A percentile compares a stretch with the other conserved stretches of the same genome.
Evolutionary conservation across 2,797 vertebrate genomes (phyloP).

Genomic region (Muscicapa striata): DNA sequence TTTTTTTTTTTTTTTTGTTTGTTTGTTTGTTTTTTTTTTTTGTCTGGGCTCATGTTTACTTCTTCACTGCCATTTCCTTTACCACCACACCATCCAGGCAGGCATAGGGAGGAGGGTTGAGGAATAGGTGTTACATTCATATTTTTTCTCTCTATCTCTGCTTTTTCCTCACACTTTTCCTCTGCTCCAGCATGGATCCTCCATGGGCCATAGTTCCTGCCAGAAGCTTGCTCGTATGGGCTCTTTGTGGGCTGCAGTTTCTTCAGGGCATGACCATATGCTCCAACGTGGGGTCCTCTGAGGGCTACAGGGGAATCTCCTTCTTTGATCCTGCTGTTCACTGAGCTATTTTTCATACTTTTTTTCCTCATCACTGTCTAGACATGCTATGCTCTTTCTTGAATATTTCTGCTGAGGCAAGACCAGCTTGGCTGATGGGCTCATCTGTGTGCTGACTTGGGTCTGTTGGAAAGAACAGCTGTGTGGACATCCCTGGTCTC

Average conservation of each 20-base stretch:
- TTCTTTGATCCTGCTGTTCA: not conserved
- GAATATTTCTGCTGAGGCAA: not conserved
- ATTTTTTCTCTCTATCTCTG: not conserved
- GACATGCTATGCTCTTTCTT: not conserved
- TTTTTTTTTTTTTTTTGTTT: not conserved
- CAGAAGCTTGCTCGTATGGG: not conserved
- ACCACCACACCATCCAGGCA: not conserved
- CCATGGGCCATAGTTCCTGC: not conserved
- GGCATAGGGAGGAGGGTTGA: not conserved
- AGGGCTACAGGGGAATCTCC: not conserved
- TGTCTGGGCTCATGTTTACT: not conserved
- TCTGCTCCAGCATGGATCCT: not conserved
- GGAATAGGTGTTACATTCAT: not conserved
- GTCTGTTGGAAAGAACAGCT: not conserved
- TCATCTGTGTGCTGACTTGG: not conserved
- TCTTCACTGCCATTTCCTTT: not conserved
- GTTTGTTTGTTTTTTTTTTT: not conserved
- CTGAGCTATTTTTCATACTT: not conserved
- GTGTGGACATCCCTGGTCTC: not conserved
- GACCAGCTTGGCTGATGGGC: not conserved
- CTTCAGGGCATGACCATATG: not conserved
- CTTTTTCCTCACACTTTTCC: not conserved
- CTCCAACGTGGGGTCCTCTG: fast-evolving
- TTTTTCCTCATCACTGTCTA: not conserved
- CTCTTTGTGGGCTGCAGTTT: not conserved